Evolutionary conservation across 2,888 invertebrate species (phyloP), one percentile per base, ranked within the genome.

Genomic region (Rotaria magnacalcarata): DNA sequence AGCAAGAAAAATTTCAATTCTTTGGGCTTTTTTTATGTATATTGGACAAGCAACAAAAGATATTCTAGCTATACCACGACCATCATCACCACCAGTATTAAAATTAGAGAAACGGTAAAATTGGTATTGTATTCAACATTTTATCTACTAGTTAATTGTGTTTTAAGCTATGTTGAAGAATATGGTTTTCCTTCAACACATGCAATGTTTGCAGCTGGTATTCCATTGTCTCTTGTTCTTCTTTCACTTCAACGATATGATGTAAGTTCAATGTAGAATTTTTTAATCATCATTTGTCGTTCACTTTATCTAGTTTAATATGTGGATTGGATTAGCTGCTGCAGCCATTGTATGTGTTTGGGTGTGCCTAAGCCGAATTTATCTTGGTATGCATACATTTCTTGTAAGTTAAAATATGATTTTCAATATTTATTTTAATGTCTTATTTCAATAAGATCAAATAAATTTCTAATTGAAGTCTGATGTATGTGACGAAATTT

Each of bases 301-400:
- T 74, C 6, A 16, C 24, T 11, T 80, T 47, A 43, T 80, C 34
- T 80, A 80, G 80, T 80, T 80, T 80, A 43, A 80, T 14, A 21
- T 80, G 19, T 80, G 80, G 80, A 8, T 47, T 80, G 80, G 80
- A 80, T 47, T 80, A 47, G 24, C 2, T 47, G 10, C 19, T 47
- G 80, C 80, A n/a, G 80, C 24, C 4, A 43, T 80, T 21, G 47
- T 47, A 10, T 80, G 86, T 27, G 75, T 74, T 41, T 86, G 86
- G 86, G 86, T 86, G 21, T 75, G 86, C 90, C 92, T 94, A 85
- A 96, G 96, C 91, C 92, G 96, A 89, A 91, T 96, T 24, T 96
- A 96, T 91, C 93, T 96, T 85, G 96, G 96, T 88, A 96, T 96
- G 96, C 96, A 96, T 90, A 94, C 95, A 89, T 94, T 95, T n/a